These are phyloP conservation scores for Sminthurides aquaticus DNA, from an alignment of 2,888 invertebrate species.

Conservation along the genomic window DNA sequence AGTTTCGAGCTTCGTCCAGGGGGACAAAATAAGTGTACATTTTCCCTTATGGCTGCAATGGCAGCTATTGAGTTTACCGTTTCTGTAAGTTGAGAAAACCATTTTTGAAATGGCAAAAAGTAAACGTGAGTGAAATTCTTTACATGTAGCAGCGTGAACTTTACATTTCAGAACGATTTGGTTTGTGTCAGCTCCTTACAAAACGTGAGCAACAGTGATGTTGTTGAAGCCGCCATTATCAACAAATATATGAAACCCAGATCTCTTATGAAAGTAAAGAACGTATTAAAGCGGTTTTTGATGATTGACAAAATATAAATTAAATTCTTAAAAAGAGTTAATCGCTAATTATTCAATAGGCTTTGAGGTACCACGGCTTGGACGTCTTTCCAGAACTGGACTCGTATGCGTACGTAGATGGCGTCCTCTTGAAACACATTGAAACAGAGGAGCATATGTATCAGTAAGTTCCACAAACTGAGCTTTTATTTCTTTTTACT, in stretches of 20 bases:
- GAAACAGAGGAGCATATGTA: slow-evolving; percentile 62
- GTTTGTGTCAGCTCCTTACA: slow-evolving; percentile 52
- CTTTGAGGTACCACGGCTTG: slow-evolving; percentile 61
- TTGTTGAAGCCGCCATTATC: slow-evolving; percentile 52
- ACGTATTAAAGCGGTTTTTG: neutral
- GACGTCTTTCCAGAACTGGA: slow-evolving; percentile 77
- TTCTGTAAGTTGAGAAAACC: slow-evolving; percentile 23
- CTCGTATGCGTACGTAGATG: slow-evolving; percentile 54
- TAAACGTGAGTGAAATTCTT: no score
- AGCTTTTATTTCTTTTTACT: slow-evolving; percentile 1
- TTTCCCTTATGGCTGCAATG: slow-evolving; percentile 36
- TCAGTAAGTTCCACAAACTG: slow-evolving; percentile 30
- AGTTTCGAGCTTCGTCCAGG: slow-evolving; percentile 73
- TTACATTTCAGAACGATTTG: slow-evolving; percentile 47
- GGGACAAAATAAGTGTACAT: slow-evolving; percentile 33
- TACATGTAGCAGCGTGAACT: no score
- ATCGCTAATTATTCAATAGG: slow-evolving; percentile 44
- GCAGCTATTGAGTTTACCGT: slow-evolving; percentile 38
- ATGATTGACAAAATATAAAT: no score
- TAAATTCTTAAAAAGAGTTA: no score
- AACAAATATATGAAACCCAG: slow-evolving; percentile 57
- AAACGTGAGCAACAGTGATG: slow-evolving; percentile 58
- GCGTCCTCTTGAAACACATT: slow-evolving; percentile 54
- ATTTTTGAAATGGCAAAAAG: no score
- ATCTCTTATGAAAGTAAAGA: slow-evolving; percentile 56